phyloP scores from a whole-genome alignment of 2,888 invertebrate genomes.

The Ormyrus pomaceus region DNA sequence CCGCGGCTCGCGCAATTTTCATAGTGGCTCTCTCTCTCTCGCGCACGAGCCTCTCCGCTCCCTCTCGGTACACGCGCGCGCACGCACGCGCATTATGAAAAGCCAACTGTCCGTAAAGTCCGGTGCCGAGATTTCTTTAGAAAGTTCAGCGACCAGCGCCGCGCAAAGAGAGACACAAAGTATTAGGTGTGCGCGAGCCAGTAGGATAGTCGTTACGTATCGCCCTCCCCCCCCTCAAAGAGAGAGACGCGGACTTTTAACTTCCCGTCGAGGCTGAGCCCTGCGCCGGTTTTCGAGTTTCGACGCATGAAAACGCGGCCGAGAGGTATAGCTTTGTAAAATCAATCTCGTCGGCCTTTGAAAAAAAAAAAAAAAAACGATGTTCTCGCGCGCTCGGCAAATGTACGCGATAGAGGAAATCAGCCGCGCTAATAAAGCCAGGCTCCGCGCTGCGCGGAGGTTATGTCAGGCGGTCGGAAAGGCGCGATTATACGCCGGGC shows the following conservation, averaged over 20 bases:
- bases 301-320: too few relatives aligned
- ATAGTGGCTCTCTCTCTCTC: neutral
- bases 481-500: neutral
- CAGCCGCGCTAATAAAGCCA: too few relatives aligned
- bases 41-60: too few relatives aligned
- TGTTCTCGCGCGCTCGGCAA: too few relatives aligned
- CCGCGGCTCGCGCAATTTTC: neutral
- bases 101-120: conserved; percentile 16
- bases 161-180: conserved; percentile 4
- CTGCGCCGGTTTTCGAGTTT: too few relatives aligned
- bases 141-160: conserved; percentile 41
- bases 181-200: neutral
- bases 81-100: neutral
- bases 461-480: neutral
- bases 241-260: too few relatives aligned
- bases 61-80: too few relatives aligned
- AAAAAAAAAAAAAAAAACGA: too few relatives aligned
- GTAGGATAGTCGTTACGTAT: neutral
- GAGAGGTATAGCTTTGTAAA: too few relatives aligned
- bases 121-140: conserved; percentile 39
- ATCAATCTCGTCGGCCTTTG: too few relatives aligned
- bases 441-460: conserved; percentile 1
- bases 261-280: too few relatives aligned
- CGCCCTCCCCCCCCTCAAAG: neutral
- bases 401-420: too few relatives aligned